Evolutionary conservation across 2,113 vertebrate species (phyloP), one percentile per base, ranked within the genome.

Genomic region (Coryphaenoides rupestris): DNA sequence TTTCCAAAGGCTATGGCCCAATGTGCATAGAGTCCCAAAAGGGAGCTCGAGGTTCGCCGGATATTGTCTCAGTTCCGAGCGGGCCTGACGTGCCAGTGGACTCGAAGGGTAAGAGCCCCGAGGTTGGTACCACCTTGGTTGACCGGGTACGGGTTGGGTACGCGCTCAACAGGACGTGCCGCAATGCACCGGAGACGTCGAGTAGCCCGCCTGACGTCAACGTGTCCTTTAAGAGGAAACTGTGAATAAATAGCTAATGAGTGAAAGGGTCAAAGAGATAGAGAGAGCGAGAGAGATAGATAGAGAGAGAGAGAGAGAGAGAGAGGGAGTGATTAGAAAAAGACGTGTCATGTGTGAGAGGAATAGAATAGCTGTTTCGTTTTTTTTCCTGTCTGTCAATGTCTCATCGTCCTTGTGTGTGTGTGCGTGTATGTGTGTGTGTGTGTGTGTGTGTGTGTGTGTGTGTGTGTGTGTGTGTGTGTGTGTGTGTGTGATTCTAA

Each of bases 371-470:
- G 77, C 17, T 70, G 75, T 52, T 56, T 60, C 13, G 2, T 40
- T 40, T 40, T 40, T 40, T 40, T 9, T 40, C 33, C 55, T 60
- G 15, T 16, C 69, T 65, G 75, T 76, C 58, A 68, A 28, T 70
- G 66, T 72, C 67, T 84, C 78, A 87, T 82, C 79, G 79, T 62
- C 78, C 80, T 77, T 77, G 72, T 72, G 77, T 76, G 77, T 66
- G 74, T 49, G 47, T 17, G 28, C 10, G 28, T 33, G 28, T 77
- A 68, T 71, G 77, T 76, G 77, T 66, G 74, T 80, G 70, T 16
- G 46, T 47, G 12, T 15, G 46, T 15, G 16, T 28, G 28, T 5
- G 28, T 33, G 28, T 33, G 28, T 49, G 13, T n/a, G 28, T 77
- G 70, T 71, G 77, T 76, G 77, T 66, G 74, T 80, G 70, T n/a